Evolutionary conservation across 2,797 vertebrate species (phyloP), one percentile per base, ranked within the genome.

Genomic region (Acipenser transmontanus): DNA sequence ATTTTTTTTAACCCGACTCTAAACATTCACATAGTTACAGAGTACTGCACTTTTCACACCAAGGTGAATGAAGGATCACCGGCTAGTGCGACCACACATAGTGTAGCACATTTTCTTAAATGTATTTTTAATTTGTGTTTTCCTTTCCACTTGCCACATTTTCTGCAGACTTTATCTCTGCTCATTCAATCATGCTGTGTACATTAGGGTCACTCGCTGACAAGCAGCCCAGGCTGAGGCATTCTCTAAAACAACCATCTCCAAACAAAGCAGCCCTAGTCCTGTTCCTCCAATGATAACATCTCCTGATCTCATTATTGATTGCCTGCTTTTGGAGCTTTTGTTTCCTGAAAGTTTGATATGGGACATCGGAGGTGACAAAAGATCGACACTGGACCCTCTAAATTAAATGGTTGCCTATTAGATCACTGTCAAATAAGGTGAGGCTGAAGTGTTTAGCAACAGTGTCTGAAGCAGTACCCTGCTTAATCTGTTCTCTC

Each of bases 321-420:
- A 90, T 89, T 81, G 81, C 80, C 87, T 88, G 85, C 82, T 86
- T 88, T 84, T 77, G 77, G 79, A 73, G 84, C 84, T 80, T 84
- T 86, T 88, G 88, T 91, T 93, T 93, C 91, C 89, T 90, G 87
- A 88, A 87, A 84, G 85, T 88, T 82, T 86, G 86, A 91, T 85
- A 84, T 64, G 77, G 82, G 82, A 80, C 83, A 74, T 66, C 78
- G 71, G 81, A 89, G 81, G 81, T 83, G 87, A 87, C 81, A 80
- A 86, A 83, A 79, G 85, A 85, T 82, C 79, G 86, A 82, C 82
- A 76, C 76, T 74, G 72, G 70, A 72, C 76, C 80, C 81, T 81
- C 76, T 79, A 81, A 81, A 80, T 86, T 78, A 84, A 87, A 84
- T 71, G 81, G 80, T 76, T 8, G 51, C 78, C 79, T 83, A 63